Conservation (phyloP, 2,113 vertebrate species). For the Agapornis roseicollis region DNA sequence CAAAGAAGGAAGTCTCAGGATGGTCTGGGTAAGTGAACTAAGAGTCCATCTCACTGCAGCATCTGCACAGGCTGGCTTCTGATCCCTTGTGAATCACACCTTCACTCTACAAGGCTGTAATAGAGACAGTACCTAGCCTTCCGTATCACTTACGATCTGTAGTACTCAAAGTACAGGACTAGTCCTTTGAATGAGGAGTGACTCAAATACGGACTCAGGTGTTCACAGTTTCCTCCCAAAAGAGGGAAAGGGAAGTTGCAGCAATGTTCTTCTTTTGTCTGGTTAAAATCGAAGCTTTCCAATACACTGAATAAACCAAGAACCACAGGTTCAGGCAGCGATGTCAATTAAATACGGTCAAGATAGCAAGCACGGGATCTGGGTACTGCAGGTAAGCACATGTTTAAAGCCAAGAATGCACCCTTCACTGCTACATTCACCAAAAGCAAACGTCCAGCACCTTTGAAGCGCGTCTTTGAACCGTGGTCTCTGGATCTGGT, state of each 20-base stretch:
- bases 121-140: background rate
- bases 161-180: background rate
- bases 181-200: background rate
- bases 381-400: background rate
- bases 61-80: background rate
- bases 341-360: background rate
- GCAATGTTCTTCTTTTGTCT: background rate
- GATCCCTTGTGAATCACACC: background rate
- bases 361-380: background rate
- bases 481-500: background rate
- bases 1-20: background rate
- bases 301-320: background rate
- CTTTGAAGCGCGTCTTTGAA: background rate
- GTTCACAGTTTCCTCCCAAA: background rate
- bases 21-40: background rate
- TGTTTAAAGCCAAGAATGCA: background rate
- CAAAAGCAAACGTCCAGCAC: background rate
- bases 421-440: background rate
- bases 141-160: background rate
- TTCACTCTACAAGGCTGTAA: background rate
- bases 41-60: background rate
- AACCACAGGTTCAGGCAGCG: background rate
- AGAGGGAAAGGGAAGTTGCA: background rate
- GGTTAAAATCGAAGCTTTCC: background rate
- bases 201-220: background rate